phyloP scores from a whole-genome alignment of 1,140 invertebrate genomes.

The Harpegnathos saltator region DNA sequence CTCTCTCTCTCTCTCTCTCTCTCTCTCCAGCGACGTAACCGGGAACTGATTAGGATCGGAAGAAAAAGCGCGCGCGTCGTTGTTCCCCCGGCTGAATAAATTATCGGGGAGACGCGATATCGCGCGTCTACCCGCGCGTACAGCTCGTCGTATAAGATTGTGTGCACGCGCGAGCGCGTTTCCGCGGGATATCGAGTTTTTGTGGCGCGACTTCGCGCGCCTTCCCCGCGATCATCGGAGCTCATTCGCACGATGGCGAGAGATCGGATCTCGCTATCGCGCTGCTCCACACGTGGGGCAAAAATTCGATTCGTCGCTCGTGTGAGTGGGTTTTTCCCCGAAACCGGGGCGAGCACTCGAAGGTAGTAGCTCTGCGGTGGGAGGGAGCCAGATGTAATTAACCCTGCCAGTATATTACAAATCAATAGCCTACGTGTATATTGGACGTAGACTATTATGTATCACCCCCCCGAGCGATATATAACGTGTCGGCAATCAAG shows the following conservation, averaged over 20 bases:
- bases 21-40: too few relatives aligned
- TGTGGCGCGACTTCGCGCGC: slow-evolving; percentile 16
- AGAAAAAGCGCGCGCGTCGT: neutral
- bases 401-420: slow-evolving; percentile 45
- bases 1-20: neutral
- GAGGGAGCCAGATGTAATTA: slow-evolving; percentile 48
- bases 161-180: slow-evolving; percentile 4
- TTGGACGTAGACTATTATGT: slow-evolving; percentile 43
- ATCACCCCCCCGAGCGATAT: slow-evolving; percentile 24
- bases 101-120: neutral
- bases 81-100: neutral
- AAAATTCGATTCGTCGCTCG: slow-evolving; percentile 57
- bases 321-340: slow-evolving; percentile 31
- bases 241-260: slow-evolving; percentile 37
- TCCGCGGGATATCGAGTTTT: slow-evolving; percentile 35
- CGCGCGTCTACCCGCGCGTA: too few relatives aligned
- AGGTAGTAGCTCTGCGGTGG: slow-evolving; percentile 26
- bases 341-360: neutral
- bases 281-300: neutral
- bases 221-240: slow-evolving; percentile 46
- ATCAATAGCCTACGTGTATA: slow-evolving; percentile 47
- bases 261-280: slow-evolving; percentile 16
- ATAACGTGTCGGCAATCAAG: slow-evolving; percentile 36
- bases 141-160: too few relatives aligned
- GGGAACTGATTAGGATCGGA: neutral